A percentile compares a stretch with the other conserved stretches of the same genome.
Conservation (phyloP, 2,113 vertebrate genomes). For the Neomonachus schauinslandi region DNA sequence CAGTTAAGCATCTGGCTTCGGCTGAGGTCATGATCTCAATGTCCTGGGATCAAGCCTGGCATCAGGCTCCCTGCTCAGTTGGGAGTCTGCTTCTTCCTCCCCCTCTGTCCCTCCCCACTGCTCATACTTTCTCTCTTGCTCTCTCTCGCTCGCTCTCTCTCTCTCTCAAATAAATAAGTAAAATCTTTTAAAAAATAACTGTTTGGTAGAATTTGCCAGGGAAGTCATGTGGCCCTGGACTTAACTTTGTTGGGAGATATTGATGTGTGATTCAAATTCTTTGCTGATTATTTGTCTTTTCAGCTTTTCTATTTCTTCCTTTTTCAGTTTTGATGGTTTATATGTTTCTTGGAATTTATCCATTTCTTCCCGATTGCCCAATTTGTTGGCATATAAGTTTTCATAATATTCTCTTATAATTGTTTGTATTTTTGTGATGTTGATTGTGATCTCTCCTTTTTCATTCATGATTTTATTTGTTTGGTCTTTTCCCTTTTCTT, state of each 20-base stretch:
- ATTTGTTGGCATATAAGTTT: too few relatives aligned
- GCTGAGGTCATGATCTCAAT: background rate
- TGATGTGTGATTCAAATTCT: background rate
- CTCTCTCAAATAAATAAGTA: background rate
- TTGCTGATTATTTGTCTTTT: background rate
- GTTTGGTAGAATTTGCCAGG: background rate
- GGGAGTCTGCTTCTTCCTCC: background rate
- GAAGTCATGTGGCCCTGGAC: background rate
- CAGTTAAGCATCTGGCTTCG: background rate
- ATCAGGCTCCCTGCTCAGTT: background rate
- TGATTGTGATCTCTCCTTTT: too few relatives aligned
- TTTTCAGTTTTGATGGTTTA: too few relatives aligned
- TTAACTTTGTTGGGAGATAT: background rate
- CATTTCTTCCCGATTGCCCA: too few relatives aligned
- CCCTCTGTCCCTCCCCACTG: background rate
- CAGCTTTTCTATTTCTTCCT: background rate
- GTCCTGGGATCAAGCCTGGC: background rate
- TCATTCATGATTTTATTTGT: too few relatives aligned
- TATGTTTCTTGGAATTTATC: too few relatives aligned
- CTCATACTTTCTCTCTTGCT: background rate
- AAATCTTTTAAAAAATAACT: background rate
- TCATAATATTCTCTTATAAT: too few relatives aligned
- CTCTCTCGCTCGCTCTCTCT: background rate
- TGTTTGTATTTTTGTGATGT: too few relatives aligned
- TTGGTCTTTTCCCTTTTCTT: too few relatives aligned